phyloP scores from a whole-genome alignment of 2,888 invertebrate species.

The Acanthosoma haemorrhoidale region DNA sequence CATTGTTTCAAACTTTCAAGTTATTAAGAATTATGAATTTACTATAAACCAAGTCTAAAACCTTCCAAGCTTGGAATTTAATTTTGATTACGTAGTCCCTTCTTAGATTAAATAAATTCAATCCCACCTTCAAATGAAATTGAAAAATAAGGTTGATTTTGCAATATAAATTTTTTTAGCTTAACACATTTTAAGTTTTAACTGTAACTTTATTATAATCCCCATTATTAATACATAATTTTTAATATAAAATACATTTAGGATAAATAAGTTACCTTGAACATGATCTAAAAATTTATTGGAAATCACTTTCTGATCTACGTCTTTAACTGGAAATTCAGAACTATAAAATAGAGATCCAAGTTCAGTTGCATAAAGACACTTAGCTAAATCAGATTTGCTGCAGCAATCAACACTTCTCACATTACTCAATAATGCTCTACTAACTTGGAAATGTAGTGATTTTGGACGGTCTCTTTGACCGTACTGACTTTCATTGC shows the following conservation, averaged over 20 bases:
- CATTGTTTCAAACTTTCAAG: no score
- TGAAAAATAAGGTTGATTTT: no score
- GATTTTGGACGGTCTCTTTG: constrained; percentile 84
- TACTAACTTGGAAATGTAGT: constrained; percentile 75
- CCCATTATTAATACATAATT: neutral
- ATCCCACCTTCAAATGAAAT: no score
- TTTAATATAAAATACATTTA: neutral
- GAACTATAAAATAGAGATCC: constrained; percentile 67
- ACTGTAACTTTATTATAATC: neutral
- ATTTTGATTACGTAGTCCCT: no score
- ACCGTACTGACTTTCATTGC: constrained; percentile 61
- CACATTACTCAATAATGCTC: constrained; percentile 61
- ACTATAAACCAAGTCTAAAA: no score
- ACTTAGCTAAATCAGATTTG: constrained; percentile 71
- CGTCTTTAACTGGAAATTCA: constrained; percentile 67
- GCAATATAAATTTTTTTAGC: no score
- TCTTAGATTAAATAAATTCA: no score
- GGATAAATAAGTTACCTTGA: constrained; percentile 45
- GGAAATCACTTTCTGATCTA: constrained; percentile 70
- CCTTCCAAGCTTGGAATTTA: no score
- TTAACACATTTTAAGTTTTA: no score
- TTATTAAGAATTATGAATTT: no score
- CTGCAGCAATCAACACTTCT: constrained; percentile 61
- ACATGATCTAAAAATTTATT: constrained; percentile 75
- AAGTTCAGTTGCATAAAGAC: constrained; percentile 70